Conservation (phyloP, 1,140 invertebrate genomes). For the Calycopis cecrops region DNA sequence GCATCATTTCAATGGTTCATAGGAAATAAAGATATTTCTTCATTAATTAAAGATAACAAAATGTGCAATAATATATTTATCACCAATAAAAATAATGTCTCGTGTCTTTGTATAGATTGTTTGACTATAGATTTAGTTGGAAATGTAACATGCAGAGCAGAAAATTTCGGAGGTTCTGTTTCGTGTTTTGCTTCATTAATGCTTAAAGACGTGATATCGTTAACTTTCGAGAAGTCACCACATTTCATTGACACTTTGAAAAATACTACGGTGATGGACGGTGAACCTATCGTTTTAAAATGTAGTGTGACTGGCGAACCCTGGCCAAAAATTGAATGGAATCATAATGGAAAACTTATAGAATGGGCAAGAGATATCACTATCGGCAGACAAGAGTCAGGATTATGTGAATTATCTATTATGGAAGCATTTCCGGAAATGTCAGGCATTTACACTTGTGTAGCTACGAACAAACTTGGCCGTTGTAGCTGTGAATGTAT, state of each 20-base stretch:
- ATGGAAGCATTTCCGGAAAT: constrained; percentile 96
- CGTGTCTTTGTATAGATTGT: constrained; percentile 87
- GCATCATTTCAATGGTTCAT: constrained; percentile 93
- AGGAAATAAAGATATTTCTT: constrained; percentile 78
- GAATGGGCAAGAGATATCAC: constrained; percentile 87
- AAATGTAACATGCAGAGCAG: constrained; percentile 90
- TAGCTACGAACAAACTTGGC: constrained; percentile 89
- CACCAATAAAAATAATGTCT: constrained; percentile 85
- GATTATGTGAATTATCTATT: constrained; percentile 89
- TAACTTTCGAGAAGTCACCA: constrained; percentile 79
- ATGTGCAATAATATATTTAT: constrained; percentile 79
- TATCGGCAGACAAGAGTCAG: constrained; percentile 84
- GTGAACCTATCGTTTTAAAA: constrained; percentile 88
- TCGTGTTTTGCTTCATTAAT: constrained; percentile 85
- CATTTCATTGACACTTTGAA: constrained; percentile 83
- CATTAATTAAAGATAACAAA: constrained; percentile 66
- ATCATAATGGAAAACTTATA: constrained; percentile 83
- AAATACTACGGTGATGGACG: constrained; percentile 92
- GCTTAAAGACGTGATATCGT: constrained; percentile 78
- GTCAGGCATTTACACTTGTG: constrained; percentile 90
- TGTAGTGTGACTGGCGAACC: constrained; percentile 88
- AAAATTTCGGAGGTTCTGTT: constrained; percentile 91
- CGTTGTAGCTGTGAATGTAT: constrained; percentile 87
- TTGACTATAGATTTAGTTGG: constrained; percentile 83
- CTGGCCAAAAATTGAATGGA: constrained; percentile 88